phyloP scores from a whole-genome alignment of 2,113 vertebrate species.

The Embiotoca jacksoni region DNA sequence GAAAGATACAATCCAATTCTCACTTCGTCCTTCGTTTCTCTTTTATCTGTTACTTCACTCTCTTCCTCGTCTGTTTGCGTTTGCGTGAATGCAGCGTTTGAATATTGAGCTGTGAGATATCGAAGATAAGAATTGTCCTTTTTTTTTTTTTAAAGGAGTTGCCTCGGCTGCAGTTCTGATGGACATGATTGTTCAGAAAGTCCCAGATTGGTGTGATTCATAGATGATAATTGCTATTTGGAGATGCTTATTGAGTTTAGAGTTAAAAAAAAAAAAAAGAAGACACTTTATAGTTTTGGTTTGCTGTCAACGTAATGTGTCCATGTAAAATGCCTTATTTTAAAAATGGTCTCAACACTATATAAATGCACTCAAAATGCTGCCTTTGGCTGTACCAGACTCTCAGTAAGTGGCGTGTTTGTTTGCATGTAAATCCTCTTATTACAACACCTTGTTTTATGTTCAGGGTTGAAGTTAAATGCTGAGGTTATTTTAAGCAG shows the following conservation, averaged over 20 bases:
- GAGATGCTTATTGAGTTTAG: conserved; percentile 34
- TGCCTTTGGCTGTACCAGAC: background rate
- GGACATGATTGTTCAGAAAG: conserved; percentile 1
- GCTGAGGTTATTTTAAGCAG: conserved; percentile 3
- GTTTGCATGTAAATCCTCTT: background rate
- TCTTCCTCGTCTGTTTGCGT: background rate
- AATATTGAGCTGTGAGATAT: conserved; percentile 8
- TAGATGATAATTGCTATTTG: conserved; percentile 35
- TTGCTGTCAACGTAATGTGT: no score
- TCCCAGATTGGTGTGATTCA: conserved; percentile 43
- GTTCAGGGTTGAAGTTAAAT: background rate
- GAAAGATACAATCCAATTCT: conserved; percentile 3
- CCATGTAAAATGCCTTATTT: background rate
- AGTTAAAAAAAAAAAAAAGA: background rate
- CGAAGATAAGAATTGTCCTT: conserved; percentile 37
- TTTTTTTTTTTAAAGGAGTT: conserved; percentile 21
- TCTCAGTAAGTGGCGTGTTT: background rate
- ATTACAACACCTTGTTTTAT: background rate
- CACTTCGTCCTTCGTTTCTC: background rate
- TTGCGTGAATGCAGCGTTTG: background rate
- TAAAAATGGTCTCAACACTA: background rate
- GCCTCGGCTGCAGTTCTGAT: background rate
- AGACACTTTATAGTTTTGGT: no score
- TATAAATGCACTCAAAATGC: background rate
- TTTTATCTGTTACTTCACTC: background rate